phyloP scores from a whole-genome alignment of 37 sponge, comb jelly and placozoan species.

The Geodia barretti region DNA sequence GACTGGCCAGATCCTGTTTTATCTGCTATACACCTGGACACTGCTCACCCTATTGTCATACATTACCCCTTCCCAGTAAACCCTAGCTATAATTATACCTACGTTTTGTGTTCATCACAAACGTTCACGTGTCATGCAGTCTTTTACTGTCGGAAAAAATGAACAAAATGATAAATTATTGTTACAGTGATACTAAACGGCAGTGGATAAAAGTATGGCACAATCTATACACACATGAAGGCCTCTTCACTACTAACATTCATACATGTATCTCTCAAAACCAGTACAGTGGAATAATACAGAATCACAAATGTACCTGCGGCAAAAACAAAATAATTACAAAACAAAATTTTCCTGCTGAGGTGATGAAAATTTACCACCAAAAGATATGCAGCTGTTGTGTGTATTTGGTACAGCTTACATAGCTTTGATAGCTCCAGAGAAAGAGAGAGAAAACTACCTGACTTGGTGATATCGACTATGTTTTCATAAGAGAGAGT shows the following conservation, averaged over 20 bases:
- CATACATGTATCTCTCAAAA: constrained; percentile 9
- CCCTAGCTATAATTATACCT: no score
- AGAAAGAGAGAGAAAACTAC: neutral
- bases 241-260: neutral
- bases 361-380: neutral
- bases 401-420: neutral
- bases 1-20: no score
- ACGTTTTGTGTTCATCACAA: no score
- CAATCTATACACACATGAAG: neutral
- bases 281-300: neutral
- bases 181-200: neutral
- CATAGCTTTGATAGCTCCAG: neutral
- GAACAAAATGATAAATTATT: no score
- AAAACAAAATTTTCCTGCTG: neutral
- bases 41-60: no score
- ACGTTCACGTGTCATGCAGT: no score
- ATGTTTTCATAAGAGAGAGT: neutral
- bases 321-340: neutral
- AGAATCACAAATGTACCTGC: neutral
- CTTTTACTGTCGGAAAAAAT: no score
- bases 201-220: neutral
- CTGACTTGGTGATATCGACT: neutral
- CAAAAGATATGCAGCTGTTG: neutral
- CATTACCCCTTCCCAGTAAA: no score
- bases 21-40: no score